These are phyloP conservation scores for Aporrectodea caliginosa DNA, from an alignment of 1,140 invertebrate genomes.

Conservation along the genomic window DNA sequence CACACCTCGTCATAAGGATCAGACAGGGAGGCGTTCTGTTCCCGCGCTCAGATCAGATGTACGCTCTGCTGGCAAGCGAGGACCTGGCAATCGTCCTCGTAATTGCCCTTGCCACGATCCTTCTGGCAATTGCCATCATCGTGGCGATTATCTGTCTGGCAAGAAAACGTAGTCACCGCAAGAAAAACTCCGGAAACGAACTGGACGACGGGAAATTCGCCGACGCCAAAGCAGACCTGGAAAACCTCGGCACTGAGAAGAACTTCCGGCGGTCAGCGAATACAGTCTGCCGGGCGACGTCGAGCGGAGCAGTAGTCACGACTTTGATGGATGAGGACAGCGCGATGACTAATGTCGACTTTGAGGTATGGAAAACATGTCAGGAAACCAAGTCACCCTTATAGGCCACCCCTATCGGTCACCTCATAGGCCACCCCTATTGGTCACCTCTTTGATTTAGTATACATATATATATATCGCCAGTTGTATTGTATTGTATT, in stretches of 20 bases:
- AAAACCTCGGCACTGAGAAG: not conserved
- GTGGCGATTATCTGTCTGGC: conserved; percentile 20
- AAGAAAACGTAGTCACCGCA: not conserved
- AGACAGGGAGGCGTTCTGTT: no score
- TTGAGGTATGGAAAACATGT: no score
- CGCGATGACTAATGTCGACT: not conserved
- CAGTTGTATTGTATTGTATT: no score
- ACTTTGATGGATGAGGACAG: not conserved
- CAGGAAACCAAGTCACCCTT: no score
- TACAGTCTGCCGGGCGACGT: not conserved
- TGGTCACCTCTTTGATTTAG: no score
- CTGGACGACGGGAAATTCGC: not conserved
- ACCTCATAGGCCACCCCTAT: no score
- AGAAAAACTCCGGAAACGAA: not conserved
- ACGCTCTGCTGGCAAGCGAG: conserved; percentile 20
- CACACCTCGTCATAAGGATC: not conserved
- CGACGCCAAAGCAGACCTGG: not conserved
- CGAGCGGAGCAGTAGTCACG: not conserved
- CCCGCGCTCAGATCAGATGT: not conserved
- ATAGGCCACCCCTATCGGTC: no score
- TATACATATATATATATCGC: no score
- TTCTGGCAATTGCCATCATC: conserved; percentile 4
- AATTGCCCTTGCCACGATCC: not conserved
- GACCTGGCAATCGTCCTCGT: conserved; percentile 11
- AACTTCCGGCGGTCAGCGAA: not conserved